Evolutionary conservation across 2,797 vertebrate genomes (phyloP).

Genomic region (Syndactyla subalaris): DNA sequence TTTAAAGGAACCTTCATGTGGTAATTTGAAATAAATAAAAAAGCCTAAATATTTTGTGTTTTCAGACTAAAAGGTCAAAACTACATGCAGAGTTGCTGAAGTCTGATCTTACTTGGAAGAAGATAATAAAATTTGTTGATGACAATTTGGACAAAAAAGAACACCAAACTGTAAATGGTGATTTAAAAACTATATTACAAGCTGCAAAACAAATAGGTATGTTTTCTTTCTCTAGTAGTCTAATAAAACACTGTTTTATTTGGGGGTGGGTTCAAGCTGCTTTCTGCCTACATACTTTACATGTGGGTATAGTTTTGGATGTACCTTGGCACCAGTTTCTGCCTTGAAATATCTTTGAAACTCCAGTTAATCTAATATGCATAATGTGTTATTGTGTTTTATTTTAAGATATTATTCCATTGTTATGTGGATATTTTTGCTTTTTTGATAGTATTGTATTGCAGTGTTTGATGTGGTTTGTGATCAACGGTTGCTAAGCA

Average conservation of each 20-base stretch:
- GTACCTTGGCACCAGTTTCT: neutral
- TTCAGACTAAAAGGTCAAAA: constrained; percentile 89
- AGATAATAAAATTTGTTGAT: constrained; percentile 88
- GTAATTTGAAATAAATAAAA: neutral
- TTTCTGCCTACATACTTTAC: neutral
- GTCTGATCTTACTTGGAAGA: constrained; percentile 91
- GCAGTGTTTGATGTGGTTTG: neutral
- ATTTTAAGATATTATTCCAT: neutral
- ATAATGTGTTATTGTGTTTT: neutral
- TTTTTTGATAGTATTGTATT: neutral
- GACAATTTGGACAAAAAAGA: constrained; percentile 86
- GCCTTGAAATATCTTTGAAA: neutral
- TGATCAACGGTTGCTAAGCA: neutral
- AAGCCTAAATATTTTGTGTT: constrained; percentile 20
- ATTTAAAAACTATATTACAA: constrained; percentile 89
- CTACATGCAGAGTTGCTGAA: constrained; percentile 84
- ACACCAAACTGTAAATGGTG: constrained; percentile 81
- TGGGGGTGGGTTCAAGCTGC: neutral
- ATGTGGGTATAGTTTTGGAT: neutral
- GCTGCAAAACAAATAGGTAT: constrained; percentile 95
- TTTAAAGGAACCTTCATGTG: neutral
- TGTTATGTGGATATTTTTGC: neutral
- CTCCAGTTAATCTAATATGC: neutral
- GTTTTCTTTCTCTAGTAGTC: neutral
- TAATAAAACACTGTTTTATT: neutral